A percentile compares a stretch with the other conserved stretches of the same genome.
phyloP scores from a whole-genome alignment of 2,888 invertebrate species.

The Tiphia femorata region DNA sequence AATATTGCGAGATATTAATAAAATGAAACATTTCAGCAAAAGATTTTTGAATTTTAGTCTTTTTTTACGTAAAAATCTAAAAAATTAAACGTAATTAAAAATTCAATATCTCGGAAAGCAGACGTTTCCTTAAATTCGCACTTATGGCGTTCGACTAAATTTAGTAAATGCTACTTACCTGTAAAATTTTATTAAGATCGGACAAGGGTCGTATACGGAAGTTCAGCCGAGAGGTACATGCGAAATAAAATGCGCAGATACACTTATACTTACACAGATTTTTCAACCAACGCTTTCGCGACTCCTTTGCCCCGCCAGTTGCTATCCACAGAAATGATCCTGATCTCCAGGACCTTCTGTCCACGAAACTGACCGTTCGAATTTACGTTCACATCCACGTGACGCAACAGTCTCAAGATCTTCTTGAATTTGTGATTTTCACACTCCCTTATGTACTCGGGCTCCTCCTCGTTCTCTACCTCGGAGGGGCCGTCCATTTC shows the following conservation, averaged over 20 bases:
- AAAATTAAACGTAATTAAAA: neutral
- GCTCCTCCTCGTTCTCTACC: conserved; percentile 64
- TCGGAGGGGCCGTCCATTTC: conserved; percentile 63
- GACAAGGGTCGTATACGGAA: too few relatives aligned
- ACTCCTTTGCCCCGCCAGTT: conserved; percentile 78
- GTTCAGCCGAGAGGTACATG: too few relatives aligned
- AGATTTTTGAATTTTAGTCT: too few relatives aligned
- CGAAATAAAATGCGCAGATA: too few relatives aligned
- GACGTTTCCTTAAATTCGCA: neutral
- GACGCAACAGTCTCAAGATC: conserved; percentile 74
- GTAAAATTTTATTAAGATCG: too few relatives aligned
- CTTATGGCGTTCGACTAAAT: neutral
- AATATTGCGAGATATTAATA: too few relatives aligned
- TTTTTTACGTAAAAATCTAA: too few relatives aligned
- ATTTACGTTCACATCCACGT: conserved; percentile 72
- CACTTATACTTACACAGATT: conserved; percentile 73
- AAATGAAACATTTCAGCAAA: too few relatives aligned
- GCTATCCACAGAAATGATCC: conserved; percentile 77
- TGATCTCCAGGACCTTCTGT: conserved; percentile 73
- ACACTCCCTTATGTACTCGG: conserved; percentile 69
- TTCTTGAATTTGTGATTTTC: conserved; percentile 76
- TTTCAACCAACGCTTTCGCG: conserved; percentile 74
- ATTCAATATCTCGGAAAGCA: neutral
- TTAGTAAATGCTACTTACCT: neutral
- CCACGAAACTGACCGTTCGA: conserved; percentile 74